Base-by-base conservation (phyloP, 1,140 invertebrate species). In the Lordiphosa collinella region DNA sequence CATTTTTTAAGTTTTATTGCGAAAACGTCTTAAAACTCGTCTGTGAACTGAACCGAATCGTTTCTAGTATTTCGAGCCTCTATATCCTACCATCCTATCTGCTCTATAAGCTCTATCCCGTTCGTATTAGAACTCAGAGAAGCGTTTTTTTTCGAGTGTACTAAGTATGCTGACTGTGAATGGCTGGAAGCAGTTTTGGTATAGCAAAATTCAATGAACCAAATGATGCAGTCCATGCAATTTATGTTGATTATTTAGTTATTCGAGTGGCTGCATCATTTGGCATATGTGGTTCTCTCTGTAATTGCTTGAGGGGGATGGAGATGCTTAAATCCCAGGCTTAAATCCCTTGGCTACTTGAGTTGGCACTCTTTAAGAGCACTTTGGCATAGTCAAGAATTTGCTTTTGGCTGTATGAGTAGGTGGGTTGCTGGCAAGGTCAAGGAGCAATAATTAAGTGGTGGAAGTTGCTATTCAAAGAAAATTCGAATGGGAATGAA, bases 181-280 rank as follows among this genome's bases (percentile, higher is more conserved):
- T 37, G 46, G 40, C 35, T 53, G 60, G 35, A 56, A 56, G 57
- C 69, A 65, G 53, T 48, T 48, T 36, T 57, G 50, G 25, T 7
- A 35, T 25, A 35, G 18, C 10, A 34, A 53, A 47, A 47, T 13
- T 2, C 18, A 22, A 4, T 22, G 18, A 0, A 22, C 2, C 18
- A 22, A 43, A 49, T 43, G 31, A 29, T 36, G n/a, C 38, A 29
- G n/a, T 14, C 34, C 34, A 52, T 63, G 63, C 73, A 78, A 76
- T 76, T 78, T 78, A 54, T 63, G 51, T 71, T 58, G 47, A 62
- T 76, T 76, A 74, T 57, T 41, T 49, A 41, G 35, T 10, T 22
- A 55, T 49, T 10, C 7, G 12, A 51, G 14, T 12, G 43, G 25
- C 46, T 74, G 49, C 57, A 50, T 13, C 29, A 12, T 31, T n/a